Base-by-base conservation (phyloP, 1,140 invertebrate genomes). In the Aphelinus certus region DNA sequence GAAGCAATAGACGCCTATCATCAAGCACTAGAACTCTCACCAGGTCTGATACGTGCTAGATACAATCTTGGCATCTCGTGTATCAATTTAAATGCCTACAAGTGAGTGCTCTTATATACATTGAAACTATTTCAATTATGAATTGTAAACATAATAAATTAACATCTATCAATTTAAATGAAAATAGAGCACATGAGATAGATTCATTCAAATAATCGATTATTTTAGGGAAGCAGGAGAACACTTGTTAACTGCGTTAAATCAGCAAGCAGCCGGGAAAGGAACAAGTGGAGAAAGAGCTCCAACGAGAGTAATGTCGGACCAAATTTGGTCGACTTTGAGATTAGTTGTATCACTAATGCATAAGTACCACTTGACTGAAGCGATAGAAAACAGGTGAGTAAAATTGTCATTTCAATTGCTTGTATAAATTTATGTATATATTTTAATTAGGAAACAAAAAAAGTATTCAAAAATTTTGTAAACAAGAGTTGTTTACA, bases 41-140 rank as follows among this genome's bases (percentile, higher is more conserved):
- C 98, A 3, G 97, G 98, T 10, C 99, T 98, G 85, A 98, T 99
- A 76, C 91, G 98, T 67, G 97, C 97, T 42, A 91, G 98, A 78
- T 99, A 98, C 83, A 99, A 99, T 89, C 93, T 99, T 68, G 98
- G 97, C 6, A 98, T 99, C 64, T 96, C 96, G 70, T 99, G 98
- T 84, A 95, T 99, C 83, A 98, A 99, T 89, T 90, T 99, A n/a
- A 93, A 94, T 80, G 95, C 95, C 46, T 94, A 98, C 82, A 96
- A 92, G 94, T 95, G 88, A 87, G 81, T 82, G 56, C 51, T 46
- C 56, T 42, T 62, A 10, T 47, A 26, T 26, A 26, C 2, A 55
- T 45, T 56, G 45, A 65, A 60, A 7, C 49, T 60, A 6, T 68
- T 57, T 42, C n/a, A 7, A 3, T 26, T 68, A 47, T 68, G 1